Conservation (phyloP, 2,113 vertebrate genomes). For the Myotis davidii region DNA sequence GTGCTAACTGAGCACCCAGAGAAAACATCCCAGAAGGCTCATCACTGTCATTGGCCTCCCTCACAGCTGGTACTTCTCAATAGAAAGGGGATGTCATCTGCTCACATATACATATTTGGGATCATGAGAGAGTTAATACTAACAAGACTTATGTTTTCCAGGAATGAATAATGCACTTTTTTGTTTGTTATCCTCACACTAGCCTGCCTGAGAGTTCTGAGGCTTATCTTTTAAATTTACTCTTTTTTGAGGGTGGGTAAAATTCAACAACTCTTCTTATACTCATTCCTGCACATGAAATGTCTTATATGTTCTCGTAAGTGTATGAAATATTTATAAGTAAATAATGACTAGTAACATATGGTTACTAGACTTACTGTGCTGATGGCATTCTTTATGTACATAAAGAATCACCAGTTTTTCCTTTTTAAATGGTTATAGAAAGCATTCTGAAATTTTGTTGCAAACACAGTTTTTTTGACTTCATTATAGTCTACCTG, state of each 20-base stretch:
- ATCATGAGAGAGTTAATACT: neutral
- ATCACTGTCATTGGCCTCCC: rapidly evolving
- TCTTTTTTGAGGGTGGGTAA: neutral
- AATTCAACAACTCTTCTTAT: neutral
- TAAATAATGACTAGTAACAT: neutral
- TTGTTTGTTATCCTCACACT: rapidly evolving
- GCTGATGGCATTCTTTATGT: neutral
- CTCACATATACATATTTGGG: neutral
- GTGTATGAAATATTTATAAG: neutral
- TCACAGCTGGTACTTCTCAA: neutral
- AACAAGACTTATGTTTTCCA: rapidly evolving
- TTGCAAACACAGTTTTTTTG: neutral
- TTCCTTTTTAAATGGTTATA: neutral
- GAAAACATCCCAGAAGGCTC: rapidly evolving
- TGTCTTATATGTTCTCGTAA: neutral
- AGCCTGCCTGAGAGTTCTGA: rapidly evolving
- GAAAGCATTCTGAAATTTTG: neutral
- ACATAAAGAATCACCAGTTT: neutral
- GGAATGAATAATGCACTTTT: rapidly evolving
- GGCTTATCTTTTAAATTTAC: neutral
- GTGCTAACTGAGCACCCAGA: neutral
- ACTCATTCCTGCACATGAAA: neutral
- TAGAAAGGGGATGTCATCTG: rapidly evolving
- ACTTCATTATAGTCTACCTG: neutral
- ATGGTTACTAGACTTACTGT: neutral